Base-by-base conservation (phyloP, 2,113 vertebrate genomes). In the Hoplias malabaricus region DNA sequence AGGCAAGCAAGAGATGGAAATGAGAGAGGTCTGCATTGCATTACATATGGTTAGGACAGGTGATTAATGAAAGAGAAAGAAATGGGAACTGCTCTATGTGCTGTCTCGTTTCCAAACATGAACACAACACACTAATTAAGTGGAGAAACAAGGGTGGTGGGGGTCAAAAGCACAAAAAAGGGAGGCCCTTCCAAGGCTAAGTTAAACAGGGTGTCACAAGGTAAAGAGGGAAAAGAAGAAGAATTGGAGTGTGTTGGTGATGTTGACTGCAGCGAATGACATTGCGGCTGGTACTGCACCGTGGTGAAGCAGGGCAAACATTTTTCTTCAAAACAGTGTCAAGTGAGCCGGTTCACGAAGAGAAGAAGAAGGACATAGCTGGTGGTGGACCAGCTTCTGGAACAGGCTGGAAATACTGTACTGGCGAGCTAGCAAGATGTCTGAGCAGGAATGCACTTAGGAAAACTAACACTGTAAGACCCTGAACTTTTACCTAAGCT, bases 381-480 rank as follows among this genome's bases (percentile, higher is more conserved):
- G 33, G 36, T 42, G 43, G 38, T 43, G 69, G 77, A 71, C 33
- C 31, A 66, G 43, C 36, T 77, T 63, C 50, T 10, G 36, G 67
- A 77, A 69, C 31, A 79, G 63, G 53, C 27, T 43, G 73, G 67
- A 69, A 91, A 89, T 83, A 87, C 86, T 88, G 84, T 82, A 40
- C 72, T 46, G 80, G 87, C 83, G 75, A 77, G 71, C 27, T 8
- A 83, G 59, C 43, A 65, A 40, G 19, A 69, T 31, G 83, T 79
- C 40, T 46, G 70, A 75, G 48, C 71, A 36, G n/a, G 53, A 16
- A 33, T 14, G 14, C 25, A n/a, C 21, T 42, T 9, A 68, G 10
- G 12, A 25, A 25, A 43, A n/a, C 38, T 29, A 31, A 6, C 10
- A 43, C 23, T 34, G 40, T n/a, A 33, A 61, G 38, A 38, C 43